Base-by-base conservation (phyloP, 2,113 vertebrate genomes). In the Holacanthus passer region DNA sequence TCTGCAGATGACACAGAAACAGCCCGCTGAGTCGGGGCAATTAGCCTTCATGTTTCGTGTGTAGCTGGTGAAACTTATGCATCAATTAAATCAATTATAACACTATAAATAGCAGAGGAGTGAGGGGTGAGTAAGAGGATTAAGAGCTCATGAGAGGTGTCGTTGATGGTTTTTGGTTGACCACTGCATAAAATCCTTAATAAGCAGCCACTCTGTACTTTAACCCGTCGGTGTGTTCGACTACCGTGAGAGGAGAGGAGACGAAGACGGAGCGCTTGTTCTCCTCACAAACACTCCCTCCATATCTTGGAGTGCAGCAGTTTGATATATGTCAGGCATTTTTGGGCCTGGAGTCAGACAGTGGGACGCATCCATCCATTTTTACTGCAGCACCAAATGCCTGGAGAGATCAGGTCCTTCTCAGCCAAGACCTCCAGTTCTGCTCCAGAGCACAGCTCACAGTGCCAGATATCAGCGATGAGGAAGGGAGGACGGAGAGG, bases 51-150 rank as follows among this genome's bases (percentile, higher is more conserved):
- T 69, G 37, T 79, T 35, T 77, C 5, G 3, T 50, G 52, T 75
- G 37, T 48, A 19, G 43, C 68, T n/a, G 37, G 32, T 14, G 31
- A 24, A 79, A 69, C 29, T 22, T 76, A 85, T 77, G 64, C 86
- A 81, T 83, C 75, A 82, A 77, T 87, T 83, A 85, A 87, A 69
- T 83, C 75, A 82, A 77, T 87, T 83, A 85, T 86, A 69, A 75
- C 29, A 20, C 11, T n/a, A 80, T 73, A 48, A 66, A 83, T 5
- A 65, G 27, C 73, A 56, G 62, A 73, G 35, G 43, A 55, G 14
- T 70, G 71, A 64, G 73, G 9, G 10, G 3, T 62, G 71, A 53
- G 78, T 77, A 62, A 81, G 37, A 77, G 77, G 72, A 81, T 79
- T 59, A 71, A 48, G 53, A 76, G 82, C 71, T 87, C 45, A 48